Base-by-base conservation (phyloP, 2,888 invertebrate species). In the Masnerella sp. region DNA sequence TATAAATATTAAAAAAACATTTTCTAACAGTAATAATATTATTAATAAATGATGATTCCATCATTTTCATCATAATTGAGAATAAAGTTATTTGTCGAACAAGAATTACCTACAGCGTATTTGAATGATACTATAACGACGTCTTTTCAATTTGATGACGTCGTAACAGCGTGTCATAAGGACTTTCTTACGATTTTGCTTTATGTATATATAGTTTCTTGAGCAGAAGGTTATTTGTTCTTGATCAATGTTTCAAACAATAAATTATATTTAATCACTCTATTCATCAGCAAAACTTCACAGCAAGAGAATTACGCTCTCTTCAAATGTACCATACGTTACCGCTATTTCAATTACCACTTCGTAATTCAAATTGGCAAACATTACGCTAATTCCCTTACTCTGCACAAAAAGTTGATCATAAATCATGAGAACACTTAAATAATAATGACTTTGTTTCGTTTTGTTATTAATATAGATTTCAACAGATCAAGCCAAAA, bases 41-140 rank as follows among this genome's bases (percentile, higher is more conserved):
- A 51, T 51, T 9, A 51, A 11, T 2, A 1, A 12, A 14, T 5
- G 18, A 22, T 51, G 25, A 22, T 2, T 51, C 36, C n/a, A n/a
- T 36, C 51, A 11, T 51, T 36, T 20, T 3, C 8, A 0, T 5
- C 3, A 11, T 36, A 42, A 30, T 18, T 18, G 20, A 38, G 8
- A 11, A 42, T 42, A 30, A 36, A 54, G 11, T 42, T 14, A 54
- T 56, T 42, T 42, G 40, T 42, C 18, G 28, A 38, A 36, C 36
- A n/a, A 15, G 5, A 5, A n/a, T 32, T 22, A 9, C 22, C 38
- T 9, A 42, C 54, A 42, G n/a, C 17, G 14, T 20, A 12, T 56
- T 56, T 32, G 30, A 32, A 43, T 56, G 43, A 56, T 43, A 32
- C 56, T n/a, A 43, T 56, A 56, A 56, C 56, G 56, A 56, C 43